Conservation (phyloP, 2,113 vertebrate genomes). For the Elgaria multicarinata region DNA sequence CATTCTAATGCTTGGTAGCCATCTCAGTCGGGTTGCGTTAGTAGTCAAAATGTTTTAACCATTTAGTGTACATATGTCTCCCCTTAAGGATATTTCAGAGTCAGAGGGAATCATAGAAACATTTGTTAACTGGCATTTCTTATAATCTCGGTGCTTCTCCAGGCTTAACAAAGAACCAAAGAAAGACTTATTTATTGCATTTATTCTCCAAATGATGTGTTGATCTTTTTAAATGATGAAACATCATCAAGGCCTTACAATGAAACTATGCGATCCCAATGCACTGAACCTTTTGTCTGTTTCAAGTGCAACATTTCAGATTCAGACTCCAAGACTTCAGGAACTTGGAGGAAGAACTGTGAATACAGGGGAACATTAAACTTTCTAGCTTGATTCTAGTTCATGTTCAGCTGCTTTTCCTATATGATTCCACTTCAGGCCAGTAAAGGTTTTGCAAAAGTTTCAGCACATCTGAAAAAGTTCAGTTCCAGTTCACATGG, state of each 20-base stretch:
- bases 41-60: neutral
- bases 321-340: neutral
- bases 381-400: neutral
- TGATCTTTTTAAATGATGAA: conserved; percentile 27
- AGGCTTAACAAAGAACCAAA: conserved; percentile 9
- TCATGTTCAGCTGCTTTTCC: neutral
- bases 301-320: conserved; percentile 18
- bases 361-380: neutral
- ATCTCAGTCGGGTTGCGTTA: neutral
- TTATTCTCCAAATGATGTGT: neutral
- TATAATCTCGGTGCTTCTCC: conserved; percentile 6
- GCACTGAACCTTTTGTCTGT: conserved; percentile 2
- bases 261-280: conserved; percentile 15
- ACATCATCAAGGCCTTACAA: conserved; percentile 8
- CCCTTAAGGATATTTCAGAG: neutral
- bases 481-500: neutral
- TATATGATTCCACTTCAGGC: neutral
- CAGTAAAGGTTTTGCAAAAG: neutral
- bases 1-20: neutral
- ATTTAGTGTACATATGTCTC: neutral
- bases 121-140: neutral
- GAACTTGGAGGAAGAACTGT: neutral
- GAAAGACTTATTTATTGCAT: too few relatives aligned
- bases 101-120: neutral
- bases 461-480: neutral